Percentiles rank a stretch among this genome's conserved stretches.
Evolutionary conservation across 2,797 vertebrate genomes (phyloP).

Genomic region (Ataeniobius toweri): DNA sequence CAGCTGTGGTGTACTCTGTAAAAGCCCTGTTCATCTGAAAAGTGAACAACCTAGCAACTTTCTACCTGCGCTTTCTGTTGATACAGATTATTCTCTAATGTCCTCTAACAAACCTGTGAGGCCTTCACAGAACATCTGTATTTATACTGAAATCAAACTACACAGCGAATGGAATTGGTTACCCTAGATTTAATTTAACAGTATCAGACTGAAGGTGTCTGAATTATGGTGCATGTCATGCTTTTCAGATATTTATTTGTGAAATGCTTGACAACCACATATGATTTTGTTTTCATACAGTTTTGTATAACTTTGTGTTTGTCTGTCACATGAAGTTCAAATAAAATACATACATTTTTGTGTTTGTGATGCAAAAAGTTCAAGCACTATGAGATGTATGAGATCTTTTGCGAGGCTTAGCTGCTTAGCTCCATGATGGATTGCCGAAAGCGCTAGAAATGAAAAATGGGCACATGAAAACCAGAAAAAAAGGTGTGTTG

Average conservation of each 20-base stretch:
- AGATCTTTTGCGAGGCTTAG: not conserved
- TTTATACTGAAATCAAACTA: not conserved
- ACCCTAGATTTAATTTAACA: too few relatives aligned
- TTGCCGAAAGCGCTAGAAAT: conserved; percentile 26
- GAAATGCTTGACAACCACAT: not conserved
- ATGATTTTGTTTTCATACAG: not conserved
- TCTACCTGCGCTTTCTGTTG: not conserved
- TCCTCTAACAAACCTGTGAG: not conserved
- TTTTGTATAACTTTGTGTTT: not conserved
- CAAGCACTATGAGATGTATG: not conserved
- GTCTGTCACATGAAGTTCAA: not conserved
- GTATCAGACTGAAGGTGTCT: too few relatives aligned
- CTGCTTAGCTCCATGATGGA: conserved; percentile 24
- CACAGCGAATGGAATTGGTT: not conserved
- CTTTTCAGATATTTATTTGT: too few relatives aligned
- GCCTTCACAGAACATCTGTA: not conserved
- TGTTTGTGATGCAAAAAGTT: not conserved
- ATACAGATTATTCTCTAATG: not conserved
- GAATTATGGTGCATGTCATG: too few relatives aligned
- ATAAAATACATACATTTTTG: not conserved
- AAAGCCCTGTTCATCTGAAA: too few relatives aligned
- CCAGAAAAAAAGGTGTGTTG: conserved; percentile 11
- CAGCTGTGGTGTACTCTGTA: too few relatives aligned
- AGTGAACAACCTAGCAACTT: not conserved
- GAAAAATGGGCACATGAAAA: conserved; percentile 19